Conservation (phyloP, 2,888 invertebrate species). For the Trichopria drosophilae region DNA sequence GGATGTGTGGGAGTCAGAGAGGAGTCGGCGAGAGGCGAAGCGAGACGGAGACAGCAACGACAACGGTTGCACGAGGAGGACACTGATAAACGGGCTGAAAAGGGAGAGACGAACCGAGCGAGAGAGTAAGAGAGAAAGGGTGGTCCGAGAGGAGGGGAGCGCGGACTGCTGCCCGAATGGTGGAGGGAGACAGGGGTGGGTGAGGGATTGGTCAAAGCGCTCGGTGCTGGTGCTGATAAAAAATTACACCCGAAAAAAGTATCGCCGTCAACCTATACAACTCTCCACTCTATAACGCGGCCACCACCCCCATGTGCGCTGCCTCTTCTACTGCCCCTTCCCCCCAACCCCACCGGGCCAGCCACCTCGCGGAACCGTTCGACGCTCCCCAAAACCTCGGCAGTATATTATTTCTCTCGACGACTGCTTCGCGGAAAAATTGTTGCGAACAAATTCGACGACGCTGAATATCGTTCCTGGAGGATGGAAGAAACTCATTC, state of each 20-base stretch:
- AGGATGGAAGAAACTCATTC: no score
- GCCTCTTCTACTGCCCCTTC: slow-evolving; percentile 23
- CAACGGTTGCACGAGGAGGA: slow-evolving; percentile 17
- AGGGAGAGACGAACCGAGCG: slow-evolving; percentile 31
- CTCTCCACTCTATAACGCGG: no score
- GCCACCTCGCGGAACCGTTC: slow-evolving; percentile 35
- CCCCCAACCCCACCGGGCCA: slow-evolving; percentile 23
- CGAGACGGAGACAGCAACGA: slow-evolving; percentile 24
- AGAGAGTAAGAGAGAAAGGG: slow-evolving; percentile 34
- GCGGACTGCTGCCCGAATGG: slow-evolving; percentile 32
- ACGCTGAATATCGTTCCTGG: background rate
- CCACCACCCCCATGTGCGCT: no score
- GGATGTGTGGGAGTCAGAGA: slow-evolving; percentile 40
- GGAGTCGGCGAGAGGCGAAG: slow-evolving; percentile 28
- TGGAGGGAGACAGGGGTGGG: no score
- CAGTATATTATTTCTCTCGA: slow-evolving; percentile 51
- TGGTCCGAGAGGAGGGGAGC: slow-evolving; percentile 27
- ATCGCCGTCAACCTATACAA: slow-evolving; percentile 43
- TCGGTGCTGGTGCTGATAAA: slow-evolving; percentile 46
- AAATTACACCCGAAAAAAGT: slow-evolving; percentile 53
- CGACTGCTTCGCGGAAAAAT: slow-evolving; percentile 47
- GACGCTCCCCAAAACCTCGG: slow-evolving; percentile 46
- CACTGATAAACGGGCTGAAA: slow-evolving; percentile 30
- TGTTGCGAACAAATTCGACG: slow-evolving; percentile 47
- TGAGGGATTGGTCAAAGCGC: slow-evolving; percentile 51